These are phyloP conservation scores for Coleophora deauratella DNA, from an alignment of 2,888 invertebrate genomes.

Conservation along the genomic window DNA sequence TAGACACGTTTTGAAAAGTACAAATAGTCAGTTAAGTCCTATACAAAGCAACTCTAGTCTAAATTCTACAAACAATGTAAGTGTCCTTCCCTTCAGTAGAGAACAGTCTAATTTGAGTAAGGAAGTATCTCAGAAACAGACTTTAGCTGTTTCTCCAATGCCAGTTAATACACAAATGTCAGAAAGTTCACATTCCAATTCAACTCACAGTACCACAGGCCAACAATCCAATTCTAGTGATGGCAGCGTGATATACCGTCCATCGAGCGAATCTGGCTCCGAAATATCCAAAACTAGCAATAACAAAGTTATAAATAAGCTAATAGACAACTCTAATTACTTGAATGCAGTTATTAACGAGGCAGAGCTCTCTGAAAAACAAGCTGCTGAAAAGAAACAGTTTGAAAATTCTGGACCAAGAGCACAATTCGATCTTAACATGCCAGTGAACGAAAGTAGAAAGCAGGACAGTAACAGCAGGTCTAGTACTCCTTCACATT, in stretches of 20 bases:
- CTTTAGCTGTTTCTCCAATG: constrained; percentile 83
- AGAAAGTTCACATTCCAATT: constrained; percentile 77
- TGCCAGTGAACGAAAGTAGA: constrained; percentile 46
- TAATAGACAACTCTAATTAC: constrained; percentile 60
- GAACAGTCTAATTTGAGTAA: constrained; percentile 70
- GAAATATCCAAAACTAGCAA: constrained; percentile 65
- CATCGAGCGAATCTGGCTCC: constrained; percentile 81
- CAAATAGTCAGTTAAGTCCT: constrained; percentile 71
- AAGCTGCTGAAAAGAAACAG: constrained; percentile 53
- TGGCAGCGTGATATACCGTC: constrained; percentile 82
- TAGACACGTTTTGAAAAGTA: constrained; percentile 69
- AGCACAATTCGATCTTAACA: constrained; percentile 47
- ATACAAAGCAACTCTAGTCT: constrained; percentile 74
- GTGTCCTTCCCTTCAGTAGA: constrained; percentile 62
- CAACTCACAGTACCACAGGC: constrained; percentile 77
- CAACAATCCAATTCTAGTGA: constrained; percentile 82
- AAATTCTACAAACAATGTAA: constrained; percentile 68
- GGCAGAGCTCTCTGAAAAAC: constrained; percentile 65
- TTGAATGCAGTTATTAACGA: constrained; percentile 71
- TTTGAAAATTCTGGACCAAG: constrained; percentile 37
- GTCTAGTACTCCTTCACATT: constrained; percentile 65
- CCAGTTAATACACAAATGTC: constrained; percentile 78
- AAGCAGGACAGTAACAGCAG: constrained; percentile 49
- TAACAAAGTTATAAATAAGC: constrained; percentile 63
- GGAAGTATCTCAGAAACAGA: constrained; percentile 66